Base-by-base conservation (phyloP, 2,888 invertebrate species). In the Helobdella robusta region DNA sequence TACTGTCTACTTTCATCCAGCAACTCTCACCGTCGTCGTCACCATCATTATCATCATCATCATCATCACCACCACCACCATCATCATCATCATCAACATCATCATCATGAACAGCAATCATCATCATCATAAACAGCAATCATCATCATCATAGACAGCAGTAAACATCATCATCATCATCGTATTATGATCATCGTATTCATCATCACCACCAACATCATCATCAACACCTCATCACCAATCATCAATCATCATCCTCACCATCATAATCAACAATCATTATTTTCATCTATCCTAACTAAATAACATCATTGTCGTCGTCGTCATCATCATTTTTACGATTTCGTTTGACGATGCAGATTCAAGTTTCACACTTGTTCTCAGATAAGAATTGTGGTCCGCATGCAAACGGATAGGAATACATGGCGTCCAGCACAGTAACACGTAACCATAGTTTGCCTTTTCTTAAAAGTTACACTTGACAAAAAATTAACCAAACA, bases 71-170 rank as follows among this genome's bases (percentile, higher is more conserved):
- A 11, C 34, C 20, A 59, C 20, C 11, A 48, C 48, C 28, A 61
- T 46, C 44, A 61, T 50, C 44, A 36, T 50, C 25, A 46, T 61
- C 25, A 50, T 61, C 6, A 48, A 25, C 44, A 61, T 50, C 25
- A 50, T 44, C 23, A 61, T 48, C 23, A 30, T 50, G n/a, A 61
- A 1, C 30, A 61, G 11, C n/a, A 40, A 40, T n/a, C 23, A 48
- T 61, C 15, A 40, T 20, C 11, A 15, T 56, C 15, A n/a, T 23
- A 4, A 35, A 8, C 23, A 40, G 23, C 18, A n/a, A 61, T 15
- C 48, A 50, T n/a, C 44, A 50, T 46, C 30, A 61, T 32, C 56
- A 32, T 20, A 8, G 11, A n/a, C 56, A 20, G n/a, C 56, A 56
- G 44, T 40, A 11, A n/a, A 5, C 56, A 28, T 2, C 25, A 56